Evolutionary conservation across 2,888 invertebrate species (phyloP).

Genomic region (Fragum sueziense): DNA sequence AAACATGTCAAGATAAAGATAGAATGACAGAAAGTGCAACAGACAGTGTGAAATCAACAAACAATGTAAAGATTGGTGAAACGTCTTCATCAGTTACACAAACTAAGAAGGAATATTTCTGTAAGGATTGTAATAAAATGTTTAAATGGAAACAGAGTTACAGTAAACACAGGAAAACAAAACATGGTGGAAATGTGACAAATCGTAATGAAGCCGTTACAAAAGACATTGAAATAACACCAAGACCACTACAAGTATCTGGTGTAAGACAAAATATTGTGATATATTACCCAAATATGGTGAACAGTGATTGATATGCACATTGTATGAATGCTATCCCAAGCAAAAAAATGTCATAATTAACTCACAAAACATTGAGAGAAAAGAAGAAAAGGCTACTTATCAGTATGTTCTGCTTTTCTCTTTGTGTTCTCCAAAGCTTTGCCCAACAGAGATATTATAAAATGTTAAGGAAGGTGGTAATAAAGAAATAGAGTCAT

Average conservation of each 20-base stretch:
- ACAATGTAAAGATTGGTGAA: not conserved
- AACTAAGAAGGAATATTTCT: not conserved
- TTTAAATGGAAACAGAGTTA: slow-evolving; percentile 20
- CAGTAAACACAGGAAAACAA: slow-evolving; percentile 1
- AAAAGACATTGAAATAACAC: not conserved
- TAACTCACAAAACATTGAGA: not conserved
- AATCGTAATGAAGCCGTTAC: not conserved
- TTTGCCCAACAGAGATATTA: not conserved
- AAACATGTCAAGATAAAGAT: not conserved
- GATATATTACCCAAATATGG: not conserved
- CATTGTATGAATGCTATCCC: not conserved
- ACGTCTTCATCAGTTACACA: too few species aligned
- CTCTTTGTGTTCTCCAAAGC: not conserved
- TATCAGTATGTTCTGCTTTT: not conserved
- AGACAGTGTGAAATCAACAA: not conserved
- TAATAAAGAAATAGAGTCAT: not conserved
- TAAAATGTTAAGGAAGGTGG: not conserved
- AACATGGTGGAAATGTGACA: not conserved
- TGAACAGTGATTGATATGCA: not conserved
- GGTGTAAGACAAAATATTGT: not conserved
- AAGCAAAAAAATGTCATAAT: not conserved
- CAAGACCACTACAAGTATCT: not conserved
- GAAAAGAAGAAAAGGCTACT: not conserved
- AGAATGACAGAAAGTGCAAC: not conserved
- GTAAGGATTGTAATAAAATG: slow-evolving; percentile 4